These are phyloP conservation scores for Notiomystis cincta DNA, from an alignment of 2,113 vertebrate genomes.

Conservation along the genomic window DNA sequence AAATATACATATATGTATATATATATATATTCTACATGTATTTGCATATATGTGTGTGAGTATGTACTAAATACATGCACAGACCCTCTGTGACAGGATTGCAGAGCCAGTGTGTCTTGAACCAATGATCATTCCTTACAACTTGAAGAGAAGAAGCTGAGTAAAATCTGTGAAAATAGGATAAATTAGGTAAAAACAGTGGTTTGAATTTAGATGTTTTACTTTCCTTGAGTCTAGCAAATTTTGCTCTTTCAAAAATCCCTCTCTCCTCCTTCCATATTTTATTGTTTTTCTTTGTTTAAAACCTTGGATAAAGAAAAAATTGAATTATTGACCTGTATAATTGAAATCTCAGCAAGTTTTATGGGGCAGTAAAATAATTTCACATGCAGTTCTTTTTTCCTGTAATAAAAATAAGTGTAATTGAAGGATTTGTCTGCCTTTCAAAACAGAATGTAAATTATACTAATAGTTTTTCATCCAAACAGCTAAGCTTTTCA, in stretches of 20 bases:
- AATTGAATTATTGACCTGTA: neutral
- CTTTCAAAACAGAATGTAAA: neutral
- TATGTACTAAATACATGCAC: neutral
- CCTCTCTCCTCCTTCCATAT: neutral
- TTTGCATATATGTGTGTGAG: neutral
- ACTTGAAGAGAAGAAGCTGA: neutral
- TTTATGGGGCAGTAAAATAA: neutral
- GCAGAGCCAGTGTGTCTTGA: neutral
- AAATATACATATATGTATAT: no score
- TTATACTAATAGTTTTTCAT: neutral
- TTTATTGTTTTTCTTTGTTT: neutral
- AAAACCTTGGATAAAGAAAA: neutral
- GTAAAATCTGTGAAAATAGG: neutral
- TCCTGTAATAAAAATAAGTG: neutral
- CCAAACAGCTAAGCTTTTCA: neutral
- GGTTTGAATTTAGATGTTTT: neutral
- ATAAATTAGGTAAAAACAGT: neutral
- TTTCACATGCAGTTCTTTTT: neutral
- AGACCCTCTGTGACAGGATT: neutral
- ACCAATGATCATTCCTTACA: neutral
- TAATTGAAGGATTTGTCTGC: neutral
- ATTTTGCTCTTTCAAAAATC: neutral
- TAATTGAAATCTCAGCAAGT: neutral
- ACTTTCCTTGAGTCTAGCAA: neutral
- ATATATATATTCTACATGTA: neutral